Base-by-base conservation (phyloP, 2,888 invertebrate genomes). In the Iphiclides podalirius region DNA sequence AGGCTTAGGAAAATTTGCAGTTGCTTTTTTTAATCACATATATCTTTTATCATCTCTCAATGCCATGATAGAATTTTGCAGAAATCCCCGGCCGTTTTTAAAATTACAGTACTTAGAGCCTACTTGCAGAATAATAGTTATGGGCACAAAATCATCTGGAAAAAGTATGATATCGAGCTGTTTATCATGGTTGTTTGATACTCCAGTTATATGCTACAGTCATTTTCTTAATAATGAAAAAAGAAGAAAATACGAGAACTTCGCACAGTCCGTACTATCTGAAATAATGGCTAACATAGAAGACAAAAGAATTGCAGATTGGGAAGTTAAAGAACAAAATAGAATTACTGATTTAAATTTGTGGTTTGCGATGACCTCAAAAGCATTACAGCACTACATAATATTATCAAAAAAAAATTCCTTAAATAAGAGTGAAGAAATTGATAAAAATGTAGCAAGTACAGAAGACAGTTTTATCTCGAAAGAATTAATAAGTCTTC, bases 41-140 rank as follows among this genome's bases (percentile, higher is more conserved):
- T 93, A 90, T 65, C 82, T 93, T 39, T 66, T 92, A 38, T 86
- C 91, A 13, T 88, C 91, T 15, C 66, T 84, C 39, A 75, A 90
- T 23, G 79, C 90, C 23, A 80, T 89, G 64, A 64, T 87, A 38
- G 67, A 75, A 36, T 94, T 94, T 70, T 79, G 85, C 54, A 80
- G 79, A 63, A 93, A 93, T 71, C 93, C 93, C 4, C 78, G 91
- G 12, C 89, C 90, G 1, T 94, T 85, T 71, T 71, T 93, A 9
- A 70, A 90, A 51, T 70, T 91, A 4, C 77, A 90, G 31, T 89
- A 86, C 74, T 90, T 93, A 11, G 89, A 89, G 64, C 89, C 91
- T 4, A 86, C 85, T 26, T 91, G 92, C 60, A 90, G 90, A 67
- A 72, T 92, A 31, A 89, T 90, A 40, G 79, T 93, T 33, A 76